A percentile compares a stretch with the other conserved stretches of the same genome.
Conservation (phyloP, 2,888 invertebrate species). For the Rugalucina vietnamica region DNA sequence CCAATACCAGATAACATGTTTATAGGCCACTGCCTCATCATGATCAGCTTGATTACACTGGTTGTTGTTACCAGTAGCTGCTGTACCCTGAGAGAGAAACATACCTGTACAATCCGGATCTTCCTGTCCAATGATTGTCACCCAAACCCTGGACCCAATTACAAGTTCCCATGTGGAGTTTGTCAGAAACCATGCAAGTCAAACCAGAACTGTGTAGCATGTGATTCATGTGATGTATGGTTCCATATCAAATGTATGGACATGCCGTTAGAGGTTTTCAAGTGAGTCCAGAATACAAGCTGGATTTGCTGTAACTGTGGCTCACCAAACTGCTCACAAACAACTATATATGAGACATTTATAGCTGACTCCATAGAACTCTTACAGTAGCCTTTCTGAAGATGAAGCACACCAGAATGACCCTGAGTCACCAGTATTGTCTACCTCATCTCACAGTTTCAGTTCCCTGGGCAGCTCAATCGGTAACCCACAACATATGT, state of each 20-base stretch:
- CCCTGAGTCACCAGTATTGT: not conserved
- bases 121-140: too few species aligned
- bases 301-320: slow-evolving; percentile 5
- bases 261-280: not conserved
- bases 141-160: too few species aligned
- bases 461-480: not conserved
- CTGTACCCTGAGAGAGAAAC: too few species aligned
- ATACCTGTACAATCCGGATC: not conserved
- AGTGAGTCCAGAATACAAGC: not conserved
- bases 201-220: slow-evolving; percentile 32
- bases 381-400: not conserved
- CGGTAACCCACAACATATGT: not conserved
- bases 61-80: too few species aligned
- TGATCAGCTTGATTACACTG: too few species aligned
- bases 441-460: not conserved
- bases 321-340: not conserved
- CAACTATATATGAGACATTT: not conserved
- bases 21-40: too few species aligned
- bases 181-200: too few species aligned
- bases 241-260: not conserved
- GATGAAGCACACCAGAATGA: not conserved
- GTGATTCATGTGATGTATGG: slow-evolving; percentile 39
- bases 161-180: too few species aligned
- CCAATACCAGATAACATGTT: too few species aligned
- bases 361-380: not conserved